A percentile compares a stretch with the other conserved stretches of the same genome.
Conservation (phyloP, 2,113 vertebrate species). For the Cryptotis parvus region DNA sequence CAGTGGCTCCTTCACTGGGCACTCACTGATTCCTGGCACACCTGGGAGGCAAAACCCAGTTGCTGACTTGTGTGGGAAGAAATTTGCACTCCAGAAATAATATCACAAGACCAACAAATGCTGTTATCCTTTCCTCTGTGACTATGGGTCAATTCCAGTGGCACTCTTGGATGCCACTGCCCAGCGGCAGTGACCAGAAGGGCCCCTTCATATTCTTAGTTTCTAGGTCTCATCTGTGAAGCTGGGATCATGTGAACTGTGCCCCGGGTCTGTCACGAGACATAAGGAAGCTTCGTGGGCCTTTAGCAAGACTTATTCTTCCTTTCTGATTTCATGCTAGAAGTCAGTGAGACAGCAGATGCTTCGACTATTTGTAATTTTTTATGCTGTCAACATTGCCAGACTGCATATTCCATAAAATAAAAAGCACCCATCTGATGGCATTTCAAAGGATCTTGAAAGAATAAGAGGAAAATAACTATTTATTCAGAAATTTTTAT, state of each 20-base stretch:
- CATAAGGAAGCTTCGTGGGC: not conserved
- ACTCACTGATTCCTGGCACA: not conserved
- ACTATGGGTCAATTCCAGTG: not conserved
- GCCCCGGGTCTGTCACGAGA: not conserved
- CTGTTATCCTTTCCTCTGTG: not conserved
- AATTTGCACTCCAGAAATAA: not conserved
- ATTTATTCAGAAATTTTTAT: not conserved
- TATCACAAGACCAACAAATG: not conserved
- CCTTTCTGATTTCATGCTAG: not conserved
- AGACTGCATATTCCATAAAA: not conserved
- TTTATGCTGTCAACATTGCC: constrained; percentile 4
- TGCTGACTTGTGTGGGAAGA: not conserved
- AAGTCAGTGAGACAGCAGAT: not conserved
- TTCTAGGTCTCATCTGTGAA: not conserved
- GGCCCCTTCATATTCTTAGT: not conserved
- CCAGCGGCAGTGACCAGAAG: not conserved
- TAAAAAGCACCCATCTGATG: not conserved
- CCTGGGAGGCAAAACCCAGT: not conserved
- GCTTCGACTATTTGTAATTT: not conserved
- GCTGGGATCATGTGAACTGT: not conserved
- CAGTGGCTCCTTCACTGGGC: not conserved
- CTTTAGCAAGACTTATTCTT: not conserved
- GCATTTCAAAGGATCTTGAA: constrained; percentile 28
- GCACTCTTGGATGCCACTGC: too few relatives aligned
- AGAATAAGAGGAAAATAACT: constrained; percentile 29